Evolutionary conservation across 2,797 vertebrate species (phyloP).

Genomic region (Botia almorhae): DNA sequence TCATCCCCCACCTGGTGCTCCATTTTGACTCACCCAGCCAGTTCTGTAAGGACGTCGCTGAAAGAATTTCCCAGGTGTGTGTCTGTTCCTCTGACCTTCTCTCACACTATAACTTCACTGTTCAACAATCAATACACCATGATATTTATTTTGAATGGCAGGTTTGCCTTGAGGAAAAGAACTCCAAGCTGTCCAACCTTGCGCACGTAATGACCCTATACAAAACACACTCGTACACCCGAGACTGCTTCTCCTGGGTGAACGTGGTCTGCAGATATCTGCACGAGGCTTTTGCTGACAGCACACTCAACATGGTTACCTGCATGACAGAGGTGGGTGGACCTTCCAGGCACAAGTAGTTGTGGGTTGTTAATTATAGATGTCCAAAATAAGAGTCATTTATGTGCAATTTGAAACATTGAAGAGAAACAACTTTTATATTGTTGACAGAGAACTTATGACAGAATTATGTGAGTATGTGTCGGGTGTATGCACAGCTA

Average conservation of each 20-base stretch:
- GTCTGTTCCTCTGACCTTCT: not conserved
- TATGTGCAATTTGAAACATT: too few species aligned
- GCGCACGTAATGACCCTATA: constrained; percentile 98
- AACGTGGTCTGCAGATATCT: constrained; percentile 97
- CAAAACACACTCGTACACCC: constrained; percentile 95
- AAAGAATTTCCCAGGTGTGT: constrained; percentile 94
- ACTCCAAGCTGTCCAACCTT: constrained; percentile 93
- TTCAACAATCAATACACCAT: not conserved
- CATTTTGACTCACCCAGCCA: constrained; percentile 93
- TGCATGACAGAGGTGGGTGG: constrained; percentile 91
- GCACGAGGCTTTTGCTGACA: constrained; percentile 92
- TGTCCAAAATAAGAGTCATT: too few species aligned
- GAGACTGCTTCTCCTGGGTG: constrained; percentile 95
- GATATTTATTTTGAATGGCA: constrained; percentile 62
- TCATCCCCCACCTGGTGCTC: constrained; percentile 95
- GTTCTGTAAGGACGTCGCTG: constrained; percentile 95
- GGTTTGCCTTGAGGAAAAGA: constrained; percentile 96
- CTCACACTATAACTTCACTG: not conserved
- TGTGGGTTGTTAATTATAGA: not conserved
- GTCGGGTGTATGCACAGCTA: too few species aligned
- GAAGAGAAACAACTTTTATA: too few species aligned
- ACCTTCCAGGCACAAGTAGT: not conserved
- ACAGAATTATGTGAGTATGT: too few species aligned
- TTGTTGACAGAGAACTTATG: too few species aligned
- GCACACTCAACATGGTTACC: constrained; percentile 94